phyloP scores from a whole-genome alignment of 2,113 vertebrate species.

The Melanerpes aurifrons region DNA sequence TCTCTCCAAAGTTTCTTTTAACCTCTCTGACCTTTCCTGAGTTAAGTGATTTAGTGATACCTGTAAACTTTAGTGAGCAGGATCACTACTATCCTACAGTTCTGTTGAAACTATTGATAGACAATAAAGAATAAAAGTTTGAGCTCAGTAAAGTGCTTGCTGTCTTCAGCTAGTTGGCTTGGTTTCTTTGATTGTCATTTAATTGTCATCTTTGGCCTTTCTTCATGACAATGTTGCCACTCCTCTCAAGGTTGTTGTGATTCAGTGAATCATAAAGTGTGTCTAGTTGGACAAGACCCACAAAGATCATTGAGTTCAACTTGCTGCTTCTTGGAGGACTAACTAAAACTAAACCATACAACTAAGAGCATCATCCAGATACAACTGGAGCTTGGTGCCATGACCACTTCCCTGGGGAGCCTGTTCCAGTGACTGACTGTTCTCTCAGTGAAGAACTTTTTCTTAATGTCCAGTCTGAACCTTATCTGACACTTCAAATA shows the following conservation, averaged over 20 bases:
- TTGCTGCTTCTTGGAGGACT: too few relatives aligned
- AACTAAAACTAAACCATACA: too few relatives aligned
- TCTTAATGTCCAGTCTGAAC: too few relatives aligned
- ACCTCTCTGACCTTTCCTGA: not conserved
- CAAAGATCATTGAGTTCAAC: too few relatives aligned
- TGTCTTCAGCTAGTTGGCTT: not conserved
- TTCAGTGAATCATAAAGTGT: not conserved
- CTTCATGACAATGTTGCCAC: not conserved
- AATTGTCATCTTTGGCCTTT: not conserved
- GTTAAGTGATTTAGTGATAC: not conserved
- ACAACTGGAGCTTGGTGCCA: too few relatives aligned
- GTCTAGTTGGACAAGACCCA: not conserved
- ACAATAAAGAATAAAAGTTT: not conserved
- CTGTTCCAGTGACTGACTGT: too few relatives aligned
- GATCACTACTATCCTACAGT: not conserved
- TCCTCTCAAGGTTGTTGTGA: not conserved
- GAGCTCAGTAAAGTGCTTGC: not conserved
- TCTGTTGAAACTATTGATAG: not conserved
- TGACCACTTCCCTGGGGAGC: too few relatives aligned
- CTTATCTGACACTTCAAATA: too few relatives aligned
- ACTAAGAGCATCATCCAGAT: too few relatives aligned
- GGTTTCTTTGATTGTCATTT: not conserved
- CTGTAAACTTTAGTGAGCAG: not conserved
- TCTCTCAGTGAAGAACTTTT: too few relatives aligned
- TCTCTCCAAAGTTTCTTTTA: not conserved